Evolutionary conservation across 1,140 invertebrate species (phyloP).

Genomic region (Aphelinus atriplicis): DNA sequence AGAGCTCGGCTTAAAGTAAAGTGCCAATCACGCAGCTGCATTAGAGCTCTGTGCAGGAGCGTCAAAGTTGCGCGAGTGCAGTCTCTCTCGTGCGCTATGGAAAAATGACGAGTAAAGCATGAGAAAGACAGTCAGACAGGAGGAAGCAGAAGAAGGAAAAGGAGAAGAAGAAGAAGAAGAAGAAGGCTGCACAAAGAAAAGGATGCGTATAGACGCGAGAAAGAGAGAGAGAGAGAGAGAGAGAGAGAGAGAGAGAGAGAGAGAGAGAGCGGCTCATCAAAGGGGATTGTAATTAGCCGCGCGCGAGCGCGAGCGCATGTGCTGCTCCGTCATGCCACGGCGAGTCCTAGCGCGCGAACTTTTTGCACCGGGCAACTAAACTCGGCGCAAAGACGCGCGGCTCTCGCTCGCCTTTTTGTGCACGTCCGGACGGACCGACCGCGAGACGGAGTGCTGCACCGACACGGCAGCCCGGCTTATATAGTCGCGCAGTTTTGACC

Average conservation of each 20-base stretch:
- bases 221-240: background rate
- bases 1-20: conserved; percentile 6
- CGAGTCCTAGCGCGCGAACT: background rate
- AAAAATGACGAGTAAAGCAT: conserved; percentile 6
- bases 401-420: conserved; percentile 1
- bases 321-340: conserved; percentile 13
- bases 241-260: background rate
- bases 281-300: conserved; percentile 41
- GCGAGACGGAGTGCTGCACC: no score
- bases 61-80: no score
- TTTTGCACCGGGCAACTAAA: no score
- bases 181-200: background rate
- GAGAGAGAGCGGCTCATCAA: conserved; percentile 31
- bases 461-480: no score
- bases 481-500: no score
- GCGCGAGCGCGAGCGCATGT: conserved; percentile 23
- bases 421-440: background rate
- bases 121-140: background rate
- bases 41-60: background rate
- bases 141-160: conserved; percentile 1
- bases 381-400: background rate
- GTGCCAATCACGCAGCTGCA: conserved; percentile 18
- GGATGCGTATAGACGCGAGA: background rate
- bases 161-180: conserved; percentile 9
- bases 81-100: background rate